phyloP scores from a whole-genome alignment of 1,140 invertebrate species.

The Zeugodacus cucurbitae region DNA sequence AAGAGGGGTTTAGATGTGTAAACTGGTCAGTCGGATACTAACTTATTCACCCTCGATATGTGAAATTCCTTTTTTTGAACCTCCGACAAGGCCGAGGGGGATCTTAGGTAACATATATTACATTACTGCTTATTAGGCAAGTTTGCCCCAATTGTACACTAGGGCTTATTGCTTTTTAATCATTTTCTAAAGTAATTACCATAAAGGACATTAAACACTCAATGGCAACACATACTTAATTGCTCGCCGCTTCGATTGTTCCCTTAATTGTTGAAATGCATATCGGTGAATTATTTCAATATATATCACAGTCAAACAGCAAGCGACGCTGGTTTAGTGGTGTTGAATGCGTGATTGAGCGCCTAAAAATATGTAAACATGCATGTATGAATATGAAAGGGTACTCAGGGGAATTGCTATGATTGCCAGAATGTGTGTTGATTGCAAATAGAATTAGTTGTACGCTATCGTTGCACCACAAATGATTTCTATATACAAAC shows the following conservation, averaged over 20 bases:
- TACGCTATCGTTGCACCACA: neutral
- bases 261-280: neutral
- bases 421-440: neutral
- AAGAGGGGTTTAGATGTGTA: no score
- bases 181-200: no score
- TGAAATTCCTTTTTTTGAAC: no score
- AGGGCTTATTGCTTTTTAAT: no score
- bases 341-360: neutral
- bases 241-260: neutral
- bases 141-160: no score
- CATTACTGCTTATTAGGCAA: no score
- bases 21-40: no score
- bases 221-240: neutral
- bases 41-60: no score
- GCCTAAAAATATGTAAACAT: conserved; percentile 13
- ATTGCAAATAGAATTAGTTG: neutral
- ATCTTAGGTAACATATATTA: no score
- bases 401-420: neutral
- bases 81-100: no score
- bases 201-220: neutral
- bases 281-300: conserved; percentile 2
- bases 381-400: neutral
- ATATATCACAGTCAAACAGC: neutral
- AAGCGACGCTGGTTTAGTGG: neutral
- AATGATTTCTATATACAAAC: neutral